Base-by-base conservation (phyloP, 2,797 vertebrate species). In the Macropodus opercularis region DNA sequence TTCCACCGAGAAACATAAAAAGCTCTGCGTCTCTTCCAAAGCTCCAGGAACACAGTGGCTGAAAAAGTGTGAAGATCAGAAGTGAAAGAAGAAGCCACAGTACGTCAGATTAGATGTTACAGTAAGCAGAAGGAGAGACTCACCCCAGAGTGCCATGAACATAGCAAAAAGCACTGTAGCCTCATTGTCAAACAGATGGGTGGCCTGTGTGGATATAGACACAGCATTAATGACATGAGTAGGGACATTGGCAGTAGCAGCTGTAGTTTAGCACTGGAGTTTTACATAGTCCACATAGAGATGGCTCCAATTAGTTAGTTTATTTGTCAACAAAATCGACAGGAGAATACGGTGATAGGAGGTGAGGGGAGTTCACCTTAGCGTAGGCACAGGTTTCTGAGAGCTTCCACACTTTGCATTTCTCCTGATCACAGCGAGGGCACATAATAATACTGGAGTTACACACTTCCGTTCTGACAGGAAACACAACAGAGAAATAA, bases 111-210 rank as follows among this genome's bases (percentile, higher is more conserved):
- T 13, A 31, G 7, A 44, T n/a, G n/a, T n/a, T n/a, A n/a, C 9
- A 32, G 6, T n/a, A 15, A 29, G 38, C 14, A 21, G 44, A 12
- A 18, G 43, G 1, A 51, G 4, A 64, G 1, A 92, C 95, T 90
- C 88, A 98, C 97, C 96, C 97, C 96, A 98, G 64, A 97, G 58
- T 0, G 97, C 95, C 96, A 98, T 98, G 84, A 94, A 92, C 61
- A 97, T 94, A 11, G 97, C 95, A 32, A 98, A 97, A 21, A 91
- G 17, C 44, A 98, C 94, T 0, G 97, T 98, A 38, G 93, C 93
- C 62, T 94, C 95, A 9, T 98, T 98, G 89, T 98, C 96, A 65
- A 98, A 94, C 49, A 96, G 90, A 75, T 95, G 95, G 9, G 93
- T 98, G 74, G 97, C 76, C 97, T 98, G 81, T 6, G 60, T 15